phyloP scores from a whole-genome alignment of 2,888 invertebrate genomes.

The Ditylenchus weischeri region DNA sequence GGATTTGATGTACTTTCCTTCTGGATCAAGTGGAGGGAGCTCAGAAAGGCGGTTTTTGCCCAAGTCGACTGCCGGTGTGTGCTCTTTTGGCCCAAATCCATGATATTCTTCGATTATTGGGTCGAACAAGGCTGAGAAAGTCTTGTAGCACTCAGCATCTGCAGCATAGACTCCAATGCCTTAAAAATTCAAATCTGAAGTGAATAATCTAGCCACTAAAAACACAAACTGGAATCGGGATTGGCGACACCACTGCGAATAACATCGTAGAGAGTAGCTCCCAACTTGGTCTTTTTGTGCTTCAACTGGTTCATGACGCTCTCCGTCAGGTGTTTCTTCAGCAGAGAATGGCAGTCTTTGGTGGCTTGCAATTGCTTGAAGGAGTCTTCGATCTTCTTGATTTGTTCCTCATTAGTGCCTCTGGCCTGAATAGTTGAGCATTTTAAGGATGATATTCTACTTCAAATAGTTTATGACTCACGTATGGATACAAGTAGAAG shows the following conservation, averaged over 20 bases:
- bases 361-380: conserved; percentile 38
- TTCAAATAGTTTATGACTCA: not conserved
- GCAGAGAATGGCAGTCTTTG: conserved; percentile 72
- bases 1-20: conserved; percentile 55
- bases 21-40: conserved; percentile 85
- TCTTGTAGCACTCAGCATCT: conserved; percentile 85
- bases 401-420: conserved; percentile 13
- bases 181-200: conserved; percentile 63
- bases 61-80: conserved; percentile 86
- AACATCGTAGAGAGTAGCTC: conserved; percentile 84
- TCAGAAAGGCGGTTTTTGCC: conserved; percentile 75
- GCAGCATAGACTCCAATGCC: conserved; percentile 95
- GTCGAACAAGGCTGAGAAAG: conserved; percentile 85
- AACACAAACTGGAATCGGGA: not conserved
- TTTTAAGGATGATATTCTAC: not conserved
- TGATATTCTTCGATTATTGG: conserved; percentile 94
- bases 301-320: conserved; percentile 66
- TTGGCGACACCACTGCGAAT: conserved; percentile 79
- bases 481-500: not conserved
- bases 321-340: conserved; percentile 55
- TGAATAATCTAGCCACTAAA: not conserved
- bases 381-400: conserved; percentile 65
- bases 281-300: conserved; percentile 75
- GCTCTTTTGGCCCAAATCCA: conserved; percentile 80
- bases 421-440: conserved; percentile 4